Conservation (phyloP, 2,113 vertebrate genomes). For the Henicopernis longicauda region DNA sequence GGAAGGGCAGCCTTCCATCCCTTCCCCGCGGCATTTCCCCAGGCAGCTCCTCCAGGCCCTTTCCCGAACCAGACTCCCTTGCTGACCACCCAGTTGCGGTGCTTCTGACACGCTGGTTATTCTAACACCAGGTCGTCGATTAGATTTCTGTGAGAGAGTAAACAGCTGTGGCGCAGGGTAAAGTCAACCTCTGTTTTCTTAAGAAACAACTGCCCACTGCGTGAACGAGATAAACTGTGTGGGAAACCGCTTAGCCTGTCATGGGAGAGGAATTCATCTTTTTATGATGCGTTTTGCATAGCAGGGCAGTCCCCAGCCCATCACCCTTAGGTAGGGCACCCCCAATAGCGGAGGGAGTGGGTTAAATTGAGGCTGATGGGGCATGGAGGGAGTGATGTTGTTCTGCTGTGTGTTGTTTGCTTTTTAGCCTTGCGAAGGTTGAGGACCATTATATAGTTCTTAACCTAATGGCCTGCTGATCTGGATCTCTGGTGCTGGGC, state of each 20-base stretch:
- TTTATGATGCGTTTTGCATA: not conserved
- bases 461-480: rapidly evolving
- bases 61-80: rapidly evolving
- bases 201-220: not conserved
- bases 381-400: not conserved
- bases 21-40: not conserved
- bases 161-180: rapidly evolving
- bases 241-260: not conserved
- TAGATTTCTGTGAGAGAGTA: not conserved
- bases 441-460: not conserved
- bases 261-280: rapidly evolving
- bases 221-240: rapidly evolving
- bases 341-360: rapidly evolving
- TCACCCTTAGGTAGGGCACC: not conserved
- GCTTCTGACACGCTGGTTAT: not conserved
- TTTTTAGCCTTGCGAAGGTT: not conserved
- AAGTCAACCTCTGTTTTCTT: not conserved
- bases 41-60: not conserved
- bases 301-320: not conserved
- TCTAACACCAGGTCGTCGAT: rapidly evolving
- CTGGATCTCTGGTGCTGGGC: not conserved
- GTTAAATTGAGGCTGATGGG: not conserved
- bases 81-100: rapidly evolving
- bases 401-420: not conserved
- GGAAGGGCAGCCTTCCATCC: not conserved